Evolutionary conservation across 2,797 vertebrate genomes (phyloP), one percentile per base, ranked within the genome.

Genomic region (Molossus molossus): DNA sequence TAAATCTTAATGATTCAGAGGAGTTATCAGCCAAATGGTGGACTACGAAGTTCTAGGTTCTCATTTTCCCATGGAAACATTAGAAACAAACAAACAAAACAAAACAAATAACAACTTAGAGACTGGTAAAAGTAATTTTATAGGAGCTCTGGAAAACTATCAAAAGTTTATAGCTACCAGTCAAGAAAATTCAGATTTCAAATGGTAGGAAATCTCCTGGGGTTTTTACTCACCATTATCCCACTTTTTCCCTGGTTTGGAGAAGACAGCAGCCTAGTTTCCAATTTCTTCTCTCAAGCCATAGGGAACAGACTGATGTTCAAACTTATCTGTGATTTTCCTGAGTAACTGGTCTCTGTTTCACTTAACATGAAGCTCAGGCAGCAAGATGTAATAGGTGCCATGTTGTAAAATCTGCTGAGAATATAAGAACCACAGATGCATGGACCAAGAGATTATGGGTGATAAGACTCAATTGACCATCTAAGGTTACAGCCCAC

Each of bases 1-100:
- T 80, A 84, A 87, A 92, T 83, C 50, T 73, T 67, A 75, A 85
- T 91, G 48, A 80, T 86, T 81, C 89, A 85, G 11, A 88, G 60
- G 21, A 76, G 37, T 60, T 40, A 70, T 93, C 58, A 93, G 12
- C 45, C 72, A 93, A 88, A 91, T 15, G 25, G 48, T 72, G 37
- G 17, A 82, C 20, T 40, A 91, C n/a, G 50, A 93, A 81, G 7
- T 17, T 87, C 11, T 79, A 62, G 33, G 55, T 88, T 18, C 9
- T 75, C 79, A 40, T 87, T 93, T 79, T 1, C 73, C 10, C 17
- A 81, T 76, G n/a, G 85, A 92, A 87, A 92, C 1, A 76, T 70
- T 73, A 90, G 84, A 83, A 93, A 60, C 18, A 84, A 87, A 53
- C 23, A 85, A 73, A 83, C 21, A 91, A 72, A 75, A 81, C 40